Base-by-base conservation (phyloP, 2,888 invertebrate genomes). In the Pristionchus japonicus region DNA sequence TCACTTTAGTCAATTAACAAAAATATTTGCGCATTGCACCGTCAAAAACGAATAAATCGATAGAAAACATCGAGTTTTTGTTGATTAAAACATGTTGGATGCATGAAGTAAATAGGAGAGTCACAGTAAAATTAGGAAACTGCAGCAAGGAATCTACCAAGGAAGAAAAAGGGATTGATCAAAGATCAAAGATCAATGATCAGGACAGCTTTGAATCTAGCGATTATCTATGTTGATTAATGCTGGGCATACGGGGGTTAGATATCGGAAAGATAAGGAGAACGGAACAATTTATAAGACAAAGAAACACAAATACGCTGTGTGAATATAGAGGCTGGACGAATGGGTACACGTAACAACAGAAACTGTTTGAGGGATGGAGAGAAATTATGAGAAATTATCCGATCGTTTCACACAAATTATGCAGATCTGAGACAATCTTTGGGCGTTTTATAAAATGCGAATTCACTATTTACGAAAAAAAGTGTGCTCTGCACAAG, bases 221-320 rank as follows among this genome's bases (percentile, higher is more conserved):
- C 77, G 77, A 77, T 77, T 77, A 77, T 77, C 77, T 77, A 77
- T 77, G 77, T 77, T 77, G 77, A 77, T 77, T 77, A 77, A 77
- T 77, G 77, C 57, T n/a, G 57, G 57, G 57, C 57, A n/a, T 23
- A n/a, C 23, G n/a, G 23, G 57, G 57, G 57, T 57, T 57, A 57
- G 57, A 57, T n/a, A 43, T 43, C 57, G 57, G 34, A 67, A 67
- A 31, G 31, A 34, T 17, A 34, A 27, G 67, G 67, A n/a, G 31
- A 57, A 57, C 9, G n/a, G n/a, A 57, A n/a, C 23, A 57, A n/a
- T 23, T 23, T 23, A n/a, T 57, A 57, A 7, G 57, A 57, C n/a
- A 1, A 77, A 27, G 43, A 43, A 77, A 77, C n/a, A 47, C 70
- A n/a, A 77, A 77, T 77, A 77, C 77, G 77, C 77, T 77, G 77